These are phyloP conservation scores for Sebastes minor DNA, from an alignment of 2,797 vertebrate species.

Conservation along the genomic window DNA sequence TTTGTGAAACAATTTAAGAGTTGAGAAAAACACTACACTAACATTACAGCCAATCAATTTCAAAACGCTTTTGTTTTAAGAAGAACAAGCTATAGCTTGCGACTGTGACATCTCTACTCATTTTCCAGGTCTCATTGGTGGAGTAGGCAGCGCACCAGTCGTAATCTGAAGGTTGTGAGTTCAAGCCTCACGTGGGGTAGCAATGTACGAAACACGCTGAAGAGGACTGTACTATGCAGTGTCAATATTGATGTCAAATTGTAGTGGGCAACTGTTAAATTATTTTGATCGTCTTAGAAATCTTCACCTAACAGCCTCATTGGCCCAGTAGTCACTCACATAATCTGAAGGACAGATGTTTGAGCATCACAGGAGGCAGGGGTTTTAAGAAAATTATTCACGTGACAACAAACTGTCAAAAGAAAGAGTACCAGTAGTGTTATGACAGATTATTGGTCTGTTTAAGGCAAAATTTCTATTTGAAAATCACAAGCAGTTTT, in stretches of 20 bases:
- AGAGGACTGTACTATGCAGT: neutral
- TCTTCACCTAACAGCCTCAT: neutral
- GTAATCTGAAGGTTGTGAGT: conserved; percentile 1
- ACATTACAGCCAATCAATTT: neutral
- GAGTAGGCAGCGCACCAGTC: neutral
- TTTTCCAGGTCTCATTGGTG: neutral
- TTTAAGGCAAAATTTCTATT: neutral
- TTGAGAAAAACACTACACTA: neutral
- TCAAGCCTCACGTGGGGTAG: neutral
- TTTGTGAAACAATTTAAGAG: neutral
- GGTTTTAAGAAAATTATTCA: neutral
- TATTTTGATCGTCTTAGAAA: neutral
- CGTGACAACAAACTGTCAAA: neutral
- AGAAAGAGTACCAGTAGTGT: neutral
- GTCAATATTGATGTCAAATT: neutral
- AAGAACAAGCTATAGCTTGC: neutral
- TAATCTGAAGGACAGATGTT: too few species aligned
- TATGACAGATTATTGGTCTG: neutral
- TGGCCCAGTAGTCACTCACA: neutral
- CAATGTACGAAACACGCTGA: neutral
- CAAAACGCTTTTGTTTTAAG: neutral
- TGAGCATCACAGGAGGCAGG: neutral
- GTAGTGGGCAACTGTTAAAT: neutral
- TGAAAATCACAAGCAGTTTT: neutral
- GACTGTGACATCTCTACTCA: neutral